phyloP scores from a whole-genome alignment of 2,797 vertebrate genomes.

The Toxotes lorentzi region DNA sequence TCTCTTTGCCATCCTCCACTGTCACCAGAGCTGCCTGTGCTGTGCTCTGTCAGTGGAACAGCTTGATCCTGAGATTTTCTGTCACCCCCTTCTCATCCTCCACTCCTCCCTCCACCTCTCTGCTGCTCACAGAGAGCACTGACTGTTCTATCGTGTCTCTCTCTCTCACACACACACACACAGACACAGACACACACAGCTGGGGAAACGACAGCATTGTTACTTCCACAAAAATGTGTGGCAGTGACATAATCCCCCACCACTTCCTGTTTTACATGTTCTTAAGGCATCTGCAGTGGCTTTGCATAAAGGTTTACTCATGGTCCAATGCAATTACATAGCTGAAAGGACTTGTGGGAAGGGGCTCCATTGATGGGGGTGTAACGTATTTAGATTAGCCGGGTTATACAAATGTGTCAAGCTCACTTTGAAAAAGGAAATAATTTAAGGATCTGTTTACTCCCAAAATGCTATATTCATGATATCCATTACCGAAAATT shows the following conservation, averaged over 20 bases:
- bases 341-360: conserved; percentile 24
- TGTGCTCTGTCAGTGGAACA: conserved; percentile 54
- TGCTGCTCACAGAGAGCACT: conserved; percentile 49
- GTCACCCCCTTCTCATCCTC: conserved; percentile 31
- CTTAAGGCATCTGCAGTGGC: conserved; percentile 19
- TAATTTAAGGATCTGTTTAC: not conserved
- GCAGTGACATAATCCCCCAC: conserved; percentile 50
- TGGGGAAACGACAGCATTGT: conserved; percentile 37
- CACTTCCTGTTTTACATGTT: conserved; percentile 51
- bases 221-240: conserved; percentile 58
- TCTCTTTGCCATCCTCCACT: conserved; percentile 21
- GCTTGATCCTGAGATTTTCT: conserved; percentile 58
- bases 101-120: conserved; percentile 7
- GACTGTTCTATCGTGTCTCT: conserved; percentile 35
- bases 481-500: not conserved
- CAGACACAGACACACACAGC: not conserved
- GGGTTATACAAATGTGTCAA: conserved; percentile 7
- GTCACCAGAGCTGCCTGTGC: conserved; percentile 56
- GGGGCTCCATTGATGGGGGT: not conserved
- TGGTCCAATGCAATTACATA: conserved; percentile 14
- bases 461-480: not conserved
- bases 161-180: not conserved
- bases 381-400: conserved; percentile 9
- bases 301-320: conserved; percentile 42
- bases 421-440: not conserved